Conservation (phyloP, 2,797 vertebrate genomes). For the Myotis findleyi region DNA sequence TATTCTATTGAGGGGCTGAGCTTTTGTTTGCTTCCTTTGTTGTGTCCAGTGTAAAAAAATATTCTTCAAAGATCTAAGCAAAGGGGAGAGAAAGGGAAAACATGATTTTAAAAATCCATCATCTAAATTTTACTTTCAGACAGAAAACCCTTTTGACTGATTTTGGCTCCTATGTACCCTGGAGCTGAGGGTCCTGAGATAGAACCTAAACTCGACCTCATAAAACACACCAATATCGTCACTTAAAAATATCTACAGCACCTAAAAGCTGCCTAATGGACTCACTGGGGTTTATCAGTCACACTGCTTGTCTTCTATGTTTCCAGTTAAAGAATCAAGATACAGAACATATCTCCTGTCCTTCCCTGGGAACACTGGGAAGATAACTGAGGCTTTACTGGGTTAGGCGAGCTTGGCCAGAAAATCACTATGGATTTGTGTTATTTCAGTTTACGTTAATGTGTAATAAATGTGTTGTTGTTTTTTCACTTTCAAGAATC, state of each 20-base stretch:
- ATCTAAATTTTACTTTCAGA: constrained; percentile 6
- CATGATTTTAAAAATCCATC: neutral
- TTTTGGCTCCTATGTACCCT: neutral
- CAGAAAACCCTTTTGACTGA: neutral
- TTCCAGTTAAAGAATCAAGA: neutral
- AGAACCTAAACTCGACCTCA: neutral
- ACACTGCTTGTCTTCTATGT: neutral
- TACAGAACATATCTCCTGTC: neutral
- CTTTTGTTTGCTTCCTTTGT: neutral
- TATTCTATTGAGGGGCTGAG: neutral
- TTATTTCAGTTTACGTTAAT: constrained; percentile 19
- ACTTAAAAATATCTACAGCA: neutral
- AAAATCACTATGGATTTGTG: neutral
- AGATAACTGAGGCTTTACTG: neutral
- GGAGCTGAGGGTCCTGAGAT: neutral
- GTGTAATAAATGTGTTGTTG: neutral
- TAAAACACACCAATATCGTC: neutral
- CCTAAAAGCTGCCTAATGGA: neutral
- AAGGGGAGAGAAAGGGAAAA: neutral
- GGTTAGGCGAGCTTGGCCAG: neutral
- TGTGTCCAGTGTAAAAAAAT: neutral
- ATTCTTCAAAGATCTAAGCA: neutral
- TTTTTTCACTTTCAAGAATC: neutral
- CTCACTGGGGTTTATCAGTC: neutral
- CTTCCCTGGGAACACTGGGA: neutral